Evolutionary conservation across 2,113 vertebrate species (phyloP).

Genomic region (Macquaria ambigua): DNA sequence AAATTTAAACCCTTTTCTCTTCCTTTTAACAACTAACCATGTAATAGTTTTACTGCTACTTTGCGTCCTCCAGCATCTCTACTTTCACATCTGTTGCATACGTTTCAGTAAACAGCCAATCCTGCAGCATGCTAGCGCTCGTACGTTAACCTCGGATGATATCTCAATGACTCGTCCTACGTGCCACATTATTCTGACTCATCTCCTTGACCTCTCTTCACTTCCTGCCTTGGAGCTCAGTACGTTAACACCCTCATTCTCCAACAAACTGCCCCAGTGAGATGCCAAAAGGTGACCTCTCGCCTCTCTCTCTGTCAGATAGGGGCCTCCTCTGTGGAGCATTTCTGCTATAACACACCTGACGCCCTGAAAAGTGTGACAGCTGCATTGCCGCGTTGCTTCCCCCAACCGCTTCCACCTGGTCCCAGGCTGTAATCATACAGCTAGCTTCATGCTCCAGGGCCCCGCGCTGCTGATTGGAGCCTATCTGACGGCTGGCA

Average conservation of each 20-base stretch:
- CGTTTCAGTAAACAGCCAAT: slow-evolving; percentile 17
- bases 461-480: slow-evolving; percentile 78
- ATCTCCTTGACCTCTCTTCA: slow-evolving; percentile 66
- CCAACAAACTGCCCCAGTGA: slow-evolving; percentile 50
- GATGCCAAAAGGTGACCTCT: slow-evolving; percentile 66
- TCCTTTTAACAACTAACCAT: not conserved
- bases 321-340: slow-evolving; percentile 30
- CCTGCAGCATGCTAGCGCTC: slow-evolving; percentile 17
- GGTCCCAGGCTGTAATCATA: slow-evolving; percentile 78
- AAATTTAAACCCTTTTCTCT: slow-evolving; percentile 16
- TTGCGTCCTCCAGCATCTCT: not conserved
- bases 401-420: slow-evolving; percentile 49
- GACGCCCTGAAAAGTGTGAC: slow-evolving; percentile 76
- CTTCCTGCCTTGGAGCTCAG: slow-evolving; percentile 53
- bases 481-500: slow-evolving; percentile 82
- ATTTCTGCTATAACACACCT: slow-evolving; percentile 66
- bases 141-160: slow-evolving; percentile 54
- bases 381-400: slow-evolving; percentile 64
- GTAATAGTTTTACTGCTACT: slow-evolving; percentile 15
- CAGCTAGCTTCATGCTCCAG: slow-evolving; percentile 79
- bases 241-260: slow-evolving; percentile 59
- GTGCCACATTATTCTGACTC: slow-evolving; percentile 70
- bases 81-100: slow-evolving; percentile 13
- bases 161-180: slow-evolving; percentile 53
- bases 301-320: slow-evolving; percentile 46